phyloP scores from a whole-genome alignment of 1,140 invertebrate species.

The Augochlora pura region DNA sequence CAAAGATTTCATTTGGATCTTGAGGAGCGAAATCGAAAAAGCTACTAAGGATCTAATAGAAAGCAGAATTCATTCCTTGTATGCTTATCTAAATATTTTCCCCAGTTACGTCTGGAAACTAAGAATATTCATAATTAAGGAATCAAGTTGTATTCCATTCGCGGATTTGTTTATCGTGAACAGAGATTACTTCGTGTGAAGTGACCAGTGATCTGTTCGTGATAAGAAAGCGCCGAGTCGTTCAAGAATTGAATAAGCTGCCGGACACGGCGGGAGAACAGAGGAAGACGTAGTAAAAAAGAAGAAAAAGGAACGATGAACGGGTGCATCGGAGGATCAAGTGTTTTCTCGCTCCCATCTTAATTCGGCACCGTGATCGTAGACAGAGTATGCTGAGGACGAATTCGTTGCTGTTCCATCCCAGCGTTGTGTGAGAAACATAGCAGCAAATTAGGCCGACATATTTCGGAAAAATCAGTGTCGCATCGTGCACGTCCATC shows the following conservation, averaged over 20 bases:
- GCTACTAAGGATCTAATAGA: too few species aligned
- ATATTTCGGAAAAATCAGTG: conserved; percentile 21
- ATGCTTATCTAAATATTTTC: too few species aligned
- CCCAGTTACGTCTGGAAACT: background rate
- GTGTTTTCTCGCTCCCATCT: conserved; percentile 39
- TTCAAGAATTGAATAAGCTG: background rate
- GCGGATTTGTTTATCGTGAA: background rate
- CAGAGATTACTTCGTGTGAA: background rate
- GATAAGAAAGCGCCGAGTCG: background rate
- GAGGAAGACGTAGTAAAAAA: background rate
- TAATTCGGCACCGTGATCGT: conserved; percentile 48
- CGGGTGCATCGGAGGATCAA: conserved; percentile 36
- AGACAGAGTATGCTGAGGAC: conserved; percentile 51
- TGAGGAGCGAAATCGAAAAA: too few species aligned
- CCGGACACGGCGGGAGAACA: too few species aligned
- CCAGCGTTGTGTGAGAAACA: conserved; percentile 57
- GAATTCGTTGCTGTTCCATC: conserved; percentile 66
- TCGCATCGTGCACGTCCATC: conserved; percentile 7
- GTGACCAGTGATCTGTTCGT: background rate
- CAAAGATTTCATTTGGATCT: too few species aligned
- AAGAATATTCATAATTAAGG: background rate
- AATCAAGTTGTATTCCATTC: background rate
- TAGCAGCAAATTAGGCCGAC: conserved; percentile 50
- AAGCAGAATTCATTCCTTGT: too few species aligned
- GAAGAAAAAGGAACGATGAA: background rate